Base-by-base conservation (phyloP, 92 coral and sea anemone species). In the Montipora capitata region DNA sequence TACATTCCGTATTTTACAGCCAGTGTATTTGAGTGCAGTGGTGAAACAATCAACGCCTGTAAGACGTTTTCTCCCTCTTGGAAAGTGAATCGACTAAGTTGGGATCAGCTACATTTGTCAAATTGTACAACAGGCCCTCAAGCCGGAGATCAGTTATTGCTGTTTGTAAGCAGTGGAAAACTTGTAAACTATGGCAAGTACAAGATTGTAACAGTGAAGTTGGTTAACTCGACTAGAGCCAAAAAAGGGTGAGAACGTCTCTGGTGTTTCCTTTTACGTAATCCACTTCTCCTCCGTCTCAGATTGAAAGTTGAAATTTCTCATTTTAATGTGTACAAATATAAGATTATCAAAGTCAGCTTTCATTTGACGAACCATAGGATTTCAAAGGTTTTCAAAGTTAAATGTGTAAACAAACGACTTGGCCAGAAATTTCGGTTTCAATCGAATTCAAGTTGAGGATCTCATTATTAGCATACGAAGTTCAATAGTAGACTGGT, bases 131-230 rank as follows among this genome's bases (percentile, higher is more conserved):
- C 35, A 51, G 10, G 13, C 18, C 3, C 78, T 13, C 4, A 10
- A 35, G 63, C 78, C 17, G 78, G 78, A 2, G 78, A 74, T 54
- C 41, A 51, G 63, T 54, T 74, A 16, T 17, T 74, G 38, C 18
- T 74, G 17, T 74, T 74, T 74, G 64, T 74, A 3, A 74, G 78
- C 78, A 8, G n/a, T 2, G 78, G 64, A 49, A 18, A 10, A 16
- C 43, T 74, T 27, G 5, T 4, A 8, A 74, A 74, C 43, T 74
- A 51, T 15, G 78, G 78, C 45, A 74, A 51, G 44, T 74, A 74
- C 44, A 63, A 74, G 58, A 57, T 74, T 1, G 78, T 51, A 0
- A 74, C 78, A 2, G 78, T 14, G 16, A 49, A 51, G 63, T 5
- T 4, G 68, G 68, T 63, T 63, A 17, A 5, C 35, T n/a, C 68